Evolutionary conservation across 2,797 vertebrate species (phyloP), one percentile per base, ranked within the genome.

Genomic region (Hippocampus kuda): DNA sequence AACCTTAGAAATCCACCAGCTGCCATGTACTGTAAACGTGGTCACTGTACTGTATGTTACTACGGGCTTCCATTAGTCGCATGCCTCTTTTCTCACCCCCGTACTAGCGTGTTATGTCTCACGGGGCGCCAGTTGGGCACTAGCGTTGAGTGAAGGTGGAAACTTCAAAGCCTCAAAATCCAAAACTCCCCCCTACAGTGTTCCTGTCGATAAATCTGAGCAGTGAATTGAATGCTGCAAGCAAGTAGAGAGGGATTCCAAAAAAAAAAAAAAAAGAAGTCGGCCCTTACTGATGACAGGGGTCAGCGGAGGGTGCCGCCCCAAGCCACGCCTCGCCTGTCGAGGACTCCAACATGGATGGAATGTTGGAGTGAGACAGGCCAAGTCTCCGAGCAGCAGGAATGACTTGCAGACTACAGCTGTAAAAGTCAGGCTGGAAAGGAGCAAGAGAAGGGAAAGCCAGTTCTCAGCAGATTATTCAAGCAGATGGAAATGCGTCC

Each of bases 261-360:
- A 38, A 38, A 38, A 38, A 38, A 34, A 5, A 10, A n/a, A 10
- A 24, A 51, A 8, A 10, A 56, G 20, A 4, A 16, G 56, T 57
- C 56, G 7, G 56, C 66, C 67, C 70, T 16, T 42, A 69, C 24
- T 0, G 84, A 82, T 81, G 83, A 90, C 76, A 83, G 78, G 75
- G 78, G 83, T 81, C 60, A 41, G 65, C 72, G 81, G 75, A 81
- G 75, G 82, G 71, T 72, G 70, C 0, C 9, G 71, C 42, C 27
- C 82, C 66, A 73, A 75, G n/a, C 81, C 77, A 73, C 38, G 61
- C 10, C 61, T n/a, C 42, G 15, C 42, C 63, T 27, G 72, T 53
- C 11, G 73, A 79, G 79, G 77, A 70, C 72, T 72, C 67, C 64
- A 80, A 53, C 68, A 42, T 41, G 27, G 57, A 77, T 44, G 75